Conservation (phyloP, 2,797 vertebrate species). For the Alcedo quadribrachys region DNA sequence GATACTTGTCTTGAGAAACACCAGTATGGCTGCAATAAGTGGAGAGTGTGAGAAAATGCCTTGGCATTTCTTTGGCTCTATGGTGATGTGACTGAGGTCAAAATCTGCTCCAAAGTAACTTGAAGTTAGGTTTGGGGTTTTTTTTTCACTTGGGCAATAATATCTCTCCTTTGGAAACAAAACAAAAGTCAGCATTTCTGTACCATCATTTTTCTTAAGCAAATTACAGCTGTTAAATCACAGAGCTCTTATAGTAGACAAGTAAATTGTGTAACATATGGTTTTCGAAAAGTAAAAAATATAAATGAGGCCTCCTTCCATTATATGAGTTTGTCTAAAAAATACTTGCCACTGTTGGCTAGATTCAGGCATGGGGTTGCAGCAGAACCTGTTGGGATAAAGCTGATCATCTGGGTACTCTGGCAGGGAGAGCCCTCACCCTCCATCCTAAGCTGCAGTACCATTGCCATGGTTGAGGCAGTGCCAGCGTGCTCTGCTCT, state of each 20-base stretch:
- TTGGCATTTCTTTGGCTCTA: neutral
- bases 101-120: neutral
- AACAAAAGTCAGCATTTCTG: neutral
- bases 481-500: neutral
- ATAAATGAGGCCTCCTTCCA: neutral
- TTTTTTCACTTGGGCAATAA: neutral
- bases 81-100: neutral
- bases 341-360: neutral
- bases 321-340: neutral
- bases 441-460: neutral
- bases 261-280: neutral
- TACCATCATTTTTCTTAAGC: neutral
- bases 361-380: neutral
- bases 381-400: neutral
- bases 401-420: neutral
- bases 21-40: neutral
- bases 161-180: neutral
- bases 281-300: neutral
- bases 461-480: neutral
- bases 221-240: conserved; percentile 29
- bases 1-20: neutral
- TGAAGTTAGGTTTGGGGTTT: neutral
- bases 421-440: neutral
- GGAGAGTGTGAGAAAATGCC: neutral
- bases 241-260: neutral